These are phyloP conservation scores for roundworm (Caenorhabditis elegans) DNA, from an alignment of 1,140 invertebrate genomes.

Conservation along the genomic window DNA sequence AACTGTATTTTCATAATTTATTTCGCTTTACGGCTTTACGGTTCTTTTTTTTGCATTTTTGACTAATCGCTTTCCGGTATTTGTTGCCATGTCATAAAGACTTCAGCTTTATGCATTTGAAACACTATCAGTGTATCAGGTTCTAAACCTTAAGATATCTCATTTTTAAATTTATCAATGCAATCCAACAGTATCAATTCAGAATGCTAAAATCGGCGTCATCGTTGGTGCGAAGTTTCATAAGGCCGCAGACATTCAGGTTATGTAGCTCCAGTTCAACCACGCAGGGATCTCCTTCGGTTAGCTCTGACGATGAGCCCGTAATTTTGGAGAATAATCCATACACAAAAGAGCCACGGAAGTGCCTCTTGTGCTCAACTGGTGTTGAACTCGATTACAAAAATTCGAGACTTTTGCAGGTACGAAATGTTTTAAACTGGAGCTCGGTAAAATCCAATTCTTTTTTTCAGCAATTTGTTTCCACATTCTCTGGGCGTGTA, in stretches of 20 bases:
- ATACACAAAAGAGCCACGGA: constrained; percentile 74
- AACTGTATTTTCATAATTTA: background rate
- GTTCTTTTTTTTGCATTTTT: too few species aligned
- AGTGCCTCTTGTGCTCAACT: constrained; percentile 85
- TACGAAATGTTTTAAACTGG: background rate
- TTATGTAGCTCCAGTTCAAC: background rate
- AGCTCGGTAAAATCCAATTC: background rate
- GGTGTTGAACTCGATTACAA: constrained; percentile 83
- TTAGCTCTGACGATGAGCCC: constrained; percentile 59
- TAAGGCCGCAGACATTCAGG: background rate
- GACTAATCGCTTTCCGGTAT: too few species aligned
- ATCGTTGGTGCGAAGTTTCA: background rate
- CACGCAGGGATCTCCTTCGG: background rate
- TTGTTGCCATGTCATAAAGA: too few species aligned
- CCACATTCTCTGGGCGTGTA: constrained; percentile 83
- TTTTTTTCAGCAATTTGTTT: constrained; percentile 79
- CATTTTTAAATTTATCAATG: too few species aligned
- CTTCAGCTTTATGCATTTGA: too few species aligned
- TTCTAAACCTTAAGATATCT: too few species aligned
- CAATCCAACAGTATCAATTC: background rate
- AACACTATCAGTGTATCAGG: too few species aligned
- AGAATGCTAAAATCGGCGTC: background rate
- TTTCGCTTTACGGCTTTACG: background rate
- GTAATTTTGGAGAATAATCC: constrained; percentile 80
- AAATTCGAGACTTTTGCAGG: constrained; percentile 82